A percentile compares a stretch with the other conserved stretches of the same genome.
Conservation (phyloP, 2,113 vertebrate genomes). For the Pachycephala philippinensis region DNA sequence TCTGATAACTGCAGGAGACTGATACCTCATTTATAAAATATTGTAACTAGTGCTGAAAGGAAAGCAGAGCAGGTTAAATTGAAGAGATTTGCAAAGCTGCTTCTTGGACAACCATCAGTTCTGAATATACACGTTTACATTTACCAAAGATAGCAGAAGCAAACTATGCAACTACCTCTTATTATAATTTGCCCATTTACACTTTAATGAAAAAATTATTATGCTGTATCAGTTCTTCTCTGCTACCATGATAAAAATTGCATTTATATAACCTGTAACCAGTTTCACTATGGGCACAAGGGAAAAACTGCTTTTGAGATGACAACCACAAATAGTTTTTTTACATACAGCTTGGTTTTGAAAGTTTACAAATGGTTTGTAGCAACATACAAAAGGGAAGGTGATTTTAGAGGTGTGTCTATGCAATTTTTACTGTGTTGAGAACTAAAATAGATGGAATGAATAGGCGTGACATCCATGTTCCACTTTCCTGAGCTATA, state of each 20-base stretch:
- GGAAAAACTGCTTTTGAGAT: constrained; percentile 57
- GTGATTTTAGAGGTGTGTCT: neutral
- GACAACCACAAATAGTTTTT: neutral
- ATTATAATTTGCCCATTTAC: constrained; percentile 61
- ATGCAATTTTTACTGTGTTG: neutral
- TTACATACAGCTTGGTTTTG: neutral
- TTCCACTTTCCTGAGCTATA: neutral
- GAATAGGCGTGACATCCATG: neutral
- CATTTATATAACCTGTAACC: constrained; percentile 67
- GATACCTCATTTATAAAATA: neutral
- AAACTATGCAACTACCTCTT: neutral
- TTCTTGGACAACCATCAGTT: neutral
- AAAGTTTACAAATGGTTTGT: constrained; percentile 31
- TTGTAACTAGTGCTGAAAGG: neutral
- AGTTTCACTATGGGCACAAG: constrained; percentile 36
- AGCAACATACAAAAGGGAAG: constrained; percentile 13
- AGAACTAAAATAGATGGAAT: neutral
- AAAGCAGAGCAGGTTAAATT: neutral
- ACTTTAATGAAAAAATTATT: constrained; percentile 75
- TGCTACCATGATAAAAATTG: constrained; percentile 57
- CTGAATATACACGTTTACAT: neutral
- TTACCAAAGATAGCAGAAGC: neutral
- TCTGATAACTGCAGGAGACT: neutral
- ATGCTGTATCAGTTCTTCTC: constrained; percentile 47
- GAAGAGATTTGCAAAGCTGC: neutral